phyloP scores from a whole-genome alignment of 2,888 invertebrate species.

The Callyntrura sp. region DNA sequence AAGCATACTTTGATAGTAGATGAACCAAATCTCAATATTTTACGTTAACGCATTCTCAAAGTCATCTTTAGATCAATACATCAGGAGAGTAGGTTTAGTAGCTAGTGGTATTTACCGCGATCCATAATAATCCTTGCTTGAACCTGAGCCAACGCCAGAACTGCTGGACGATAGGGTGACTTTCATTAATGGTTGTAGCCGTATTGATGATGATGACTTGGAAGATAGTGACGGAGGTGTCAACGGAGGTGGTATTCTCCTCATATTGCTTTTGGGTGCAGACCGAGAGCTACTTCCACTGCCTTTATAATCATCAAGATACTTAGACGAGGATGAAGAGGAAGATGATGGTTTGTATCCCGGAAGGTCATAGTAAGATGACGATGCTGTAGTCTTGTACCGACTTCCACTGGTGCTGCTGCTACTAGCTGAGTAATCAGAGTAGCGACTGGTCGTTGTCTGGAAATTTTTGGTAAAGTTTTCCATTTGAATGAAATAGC shows the following conservation, averaged over 20 bases:
- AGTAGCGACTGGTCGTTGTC: slow-evolving; percentile 80
- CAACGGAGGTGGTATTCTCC: slow-evolving; percentile 83
- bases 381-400: slow-evolving; percentile 75
- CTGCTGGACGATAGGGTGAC: slow-evolving; percentile 71
- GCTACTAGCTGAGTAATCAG: slow-evolving; percentile 75
- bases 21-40: slow-evolving; percentile 70
- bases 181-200: slow-evolving; percentile 80
- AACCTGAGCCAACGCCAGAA: slow-evolving; percentile 73
- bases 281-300: slow-evolving; percentile 72
- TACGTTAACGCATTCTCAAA: slow-evolving; percentile 68
- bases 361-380: slow-evolving; percentile 68
- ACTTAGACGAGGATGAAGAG: slow-evolving; percentile 75
- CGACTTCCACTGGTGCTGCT: slow-evolving; percentile 73
- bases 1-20: slow-evolving; percentile 62
- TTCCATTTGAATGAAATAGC: slow-evolving; percentile 79
- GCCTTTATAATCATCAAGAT: slow-evolving; percentile 77
- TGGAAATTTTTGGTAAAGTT: slow-evolving; percentile 81
- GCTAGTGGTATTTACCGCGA: slow-evolving; percentile 83
- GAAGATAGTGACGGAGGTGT: slow-evolving; percentile 77
- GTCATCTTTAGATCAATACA: slow-evolving; percentile 76
- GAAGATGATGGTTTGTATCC: slow-evolving; percentile 77
- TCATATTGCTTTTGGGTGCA: slow-evolving; percentile 78
- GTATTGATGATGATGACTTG: slow-evolving; percentile 69
- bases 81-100: slow-evolving; percentile 78
- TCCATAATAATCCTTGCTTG: slow-evolving; percentile 83